phyloP scores from a whole-genome alignment of 2,797 vertebrate species.

The Discoglossus pictus region DNA sequence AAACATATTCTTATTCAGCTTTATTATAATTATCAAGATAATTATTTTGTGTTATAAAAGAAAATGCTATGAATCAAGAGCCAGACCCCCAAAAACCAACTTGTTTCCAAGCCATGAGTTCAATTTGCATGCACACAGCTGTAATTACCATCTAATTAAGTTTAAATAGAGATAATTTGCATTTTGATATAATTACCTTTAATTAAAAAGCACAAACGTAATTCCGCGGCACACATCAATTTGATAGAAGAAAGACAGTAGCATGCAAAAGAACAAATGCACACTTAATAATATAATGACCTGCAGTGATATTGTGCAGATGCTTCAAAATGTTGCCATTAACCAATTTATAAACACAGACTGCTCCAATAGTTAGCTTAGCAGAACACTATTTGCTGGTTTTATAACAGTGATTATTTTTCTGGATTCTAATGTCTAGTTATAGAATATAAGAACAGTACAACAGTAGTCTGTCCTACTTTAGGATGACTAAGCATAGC shows the following conservation, averaged over 20 bases:
- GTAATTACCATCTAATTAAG: slow-evolving; percentile 46
- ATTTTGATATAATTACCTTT: slow-evolving; percentile 50
- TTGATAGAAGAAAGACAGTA: slow-evolving; percentile 33
- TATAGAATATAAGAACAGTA: no score
- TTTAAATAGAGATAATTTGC: slow-evolving; percentile 45
- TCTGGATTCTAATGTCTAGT: no score
- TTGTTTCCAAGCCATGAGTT: slow-evolving; percentile 32
- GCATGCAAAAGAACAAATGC: slow-evolving; percentile 21
- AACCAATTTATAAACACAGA: background rate
- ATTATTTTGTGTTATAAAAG: background rate
- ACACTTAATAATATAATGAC: slow-evolving; percentile 29
- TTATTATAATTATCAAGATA: slow-evolving; percentile 19
- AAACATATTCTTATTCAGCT: no score
- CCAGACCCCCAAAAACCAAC: slow-evolving; percentile 8
- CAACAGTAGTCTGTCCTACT: no score
- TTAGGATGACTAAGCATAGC: no score
- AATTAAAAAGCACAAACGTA: slow-evolving; percentile 43
- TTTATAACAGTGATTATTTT: no score
- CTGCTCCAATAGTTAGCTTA: no score
- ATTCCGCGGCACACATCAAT: slow-evolving; percentile 37
- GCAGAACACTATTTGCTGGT: no score
- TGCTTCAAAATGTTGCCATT: slow-evolving; percentile 17
- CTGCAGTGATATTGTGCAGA: background rate
- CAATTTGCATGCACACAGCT: slow-evolving; percentile 39
- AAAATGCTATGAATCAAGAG: background rate